Evolutionary conservation across 2,113 vertebrate genomes (phyloP), one percentile per base, ranked within the genome.

Genomic region (Tyto alba): DNA sequence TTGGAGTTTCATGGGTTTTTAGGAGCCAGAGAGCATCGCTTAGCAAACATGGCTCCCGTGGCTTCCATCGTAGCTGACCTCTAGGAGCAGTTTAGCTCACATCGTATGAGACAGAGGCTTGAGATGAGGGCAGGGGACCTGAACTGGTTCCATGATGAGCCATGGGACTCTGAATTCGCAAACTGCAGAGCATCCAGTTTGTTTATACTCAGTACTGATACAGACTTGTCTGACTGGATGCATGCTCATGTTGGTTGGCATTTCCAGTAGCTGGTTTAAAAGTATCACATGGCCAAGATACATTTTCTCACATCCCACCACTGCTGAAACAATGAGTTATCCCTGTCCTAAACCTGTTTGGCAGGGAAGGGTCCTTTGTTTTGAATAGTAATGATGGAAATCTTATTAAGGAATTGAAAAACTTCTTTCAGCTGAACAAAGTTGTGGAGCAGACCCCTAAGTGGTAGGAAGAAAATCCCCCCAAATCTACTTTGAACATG

Each of bases 1-100:
- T 11, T 83, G 47, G 50, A 60, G 29, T 67, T 38, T 34, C 60
- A 11, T 45, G 52, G 26, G 18, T 12, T 55, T 81, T 7, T 30
- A 17, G 48, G 53, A 72, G 53, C 5, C 8, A 0, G 0, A 60
- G 16, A 56, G 23, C 66, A 78, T 10, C 1, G 1, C 25, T 81
- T 36, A 8, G 45, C 22, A 43, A 55, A 22, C 4, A 3, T 15
- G 12, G 10, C 29, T 78, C 16, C 7, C 16, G 13, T 20, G 66
- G 13, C 53, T 67, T 84, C 19, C 7, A 3, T 20, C 4, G 12
- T 14, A 41, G 36, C 38, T 75, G 50, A 63, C 68, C 15, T 27
- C 56, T 77, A n/a, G 38, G 30, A 76, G 29, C 30, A 17, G 9
- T 47, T 71, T 18, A 55, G 38, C 18, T 53, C 5, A 6, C 2